Conservation (phyloP, 2,797 vertebrate genomes). For the Crypturellus tataupa region DNA sequence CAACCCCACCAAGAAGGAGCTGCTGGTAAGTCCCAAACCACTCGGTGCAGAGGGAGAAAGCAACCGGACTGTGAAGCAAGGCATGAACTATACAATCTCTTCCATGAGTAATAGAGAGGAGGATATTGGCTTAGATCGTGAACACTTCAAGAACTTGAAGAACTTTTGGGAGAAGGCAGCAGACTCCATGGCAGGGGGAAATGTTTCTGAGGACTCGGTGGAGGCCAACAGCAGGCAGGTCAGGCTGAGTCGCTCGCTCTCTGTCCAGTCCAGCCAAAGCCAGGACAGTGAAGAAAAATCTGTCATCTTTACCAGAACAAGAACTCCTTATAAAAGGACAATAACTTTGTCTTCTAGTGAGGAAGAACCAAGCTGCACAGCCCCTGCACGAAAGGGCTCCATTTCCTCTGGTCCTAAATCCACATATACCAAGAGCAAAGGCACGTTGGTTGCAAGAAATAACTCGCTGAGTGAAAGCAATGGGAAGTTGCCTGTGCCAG, state of each 20-base stretch:
- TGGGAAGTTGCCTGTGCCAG: conserved; percentile 10
- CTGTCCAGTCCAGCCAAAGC: conserved; percentile 24
- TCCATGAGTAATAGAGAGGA: conserved; percentile 68
- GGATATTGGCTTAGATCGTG: conserved; percentile 38
- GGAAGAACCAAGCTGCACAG: conserved; percentile 60
- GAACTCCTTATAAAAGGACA: conserved; percentile 62
- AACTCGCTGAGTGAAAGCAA: background rate
- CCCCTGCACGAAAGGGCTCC: conserved; percentile 48
- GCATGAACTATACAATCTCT: conserved; percentile 54
- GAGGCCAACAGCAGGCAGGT: background rate
- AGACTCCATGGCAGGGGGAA: background rate
- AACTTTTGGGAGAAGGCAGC: conserved; percentile 80
- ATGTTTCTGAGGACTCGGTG: fast-evolving
- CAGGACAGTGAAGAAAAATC: conserved; percentile 12
- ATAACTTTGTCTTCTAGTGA: conserved; percentile 72
- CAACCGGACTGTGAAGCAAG: background rate
- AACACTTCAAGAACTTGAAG: conserved; percentile 75
- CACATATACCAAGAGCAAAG: conserved; percentile 35
- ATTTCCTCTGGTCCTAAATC: background rate
- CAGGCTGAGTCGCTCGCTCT: background rate
- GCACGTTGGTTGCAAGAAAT: background rate
- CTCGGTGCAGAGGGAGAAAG: background rate
- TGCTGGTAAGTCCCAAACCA: background rate
- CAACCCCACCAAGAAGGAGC: background rate
- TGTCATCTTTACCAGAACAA: background rate